Conservation (phyloP, 2,113 vertebrate species). For the Rhizomys pruinosus region DNA sequence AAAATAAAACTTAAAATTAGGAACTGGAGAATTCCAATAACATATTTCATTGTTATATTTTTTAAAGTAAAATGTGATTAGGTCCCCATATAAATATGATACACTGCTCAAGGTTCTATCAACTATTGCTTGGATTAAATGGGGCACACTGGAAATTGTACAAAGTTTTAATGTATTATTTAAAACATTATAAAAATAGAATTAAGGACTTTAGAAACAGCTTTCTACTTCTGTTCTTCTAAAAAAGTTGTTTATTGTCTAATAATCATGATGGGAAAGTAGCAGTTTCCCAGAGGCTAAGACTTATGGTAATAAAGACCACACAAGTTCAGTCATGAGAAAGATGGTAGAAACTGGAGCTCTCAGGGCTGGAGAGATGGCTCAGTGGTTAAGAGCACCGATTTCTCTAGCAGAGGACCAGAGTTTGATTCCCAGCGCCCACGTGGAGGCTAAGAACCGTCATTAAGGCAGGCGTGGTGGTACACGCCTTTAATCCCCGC, state of each 20-base stretch:
- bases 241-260: conserved; percentile 4
- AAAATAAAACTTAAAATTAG: conserved; percentile 55
- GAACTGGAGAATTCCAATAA: conserved; percentile 8
- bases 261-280: background rate
- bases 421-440: too few relatives aligned
- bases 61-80: conserved; percentile 37
- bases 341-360: background rate
- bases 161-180: conserved; percentile 15
- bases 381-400: too few relatives aligned
- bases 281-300: background rate
- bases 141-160: background rate
- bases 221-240: background rate
- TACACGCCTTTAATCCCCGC: too few relatives aligned
- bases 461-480: too few relatives aligned
- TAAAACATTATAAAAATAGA: conserved; percentile 34
- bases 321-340: background rate
- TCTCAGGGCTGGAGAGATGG: too few relatives aligned
- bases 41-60: background rate
- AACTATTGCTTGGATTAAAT: conserved; percentile 35
- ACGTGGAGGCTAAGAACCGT: too few relatives aligned
- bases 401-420: too few relatives aligned
- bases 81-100: conserved; percentile 32
- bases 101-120: conserved; percentile 21
- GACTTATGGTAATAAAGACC: background rate
- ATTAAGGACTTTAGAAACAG: conserved; percentile 26